Base-by-base conservation (phyloP, 2,888 invertebrate genomes). In the Cremastinae sp. region DNA sequence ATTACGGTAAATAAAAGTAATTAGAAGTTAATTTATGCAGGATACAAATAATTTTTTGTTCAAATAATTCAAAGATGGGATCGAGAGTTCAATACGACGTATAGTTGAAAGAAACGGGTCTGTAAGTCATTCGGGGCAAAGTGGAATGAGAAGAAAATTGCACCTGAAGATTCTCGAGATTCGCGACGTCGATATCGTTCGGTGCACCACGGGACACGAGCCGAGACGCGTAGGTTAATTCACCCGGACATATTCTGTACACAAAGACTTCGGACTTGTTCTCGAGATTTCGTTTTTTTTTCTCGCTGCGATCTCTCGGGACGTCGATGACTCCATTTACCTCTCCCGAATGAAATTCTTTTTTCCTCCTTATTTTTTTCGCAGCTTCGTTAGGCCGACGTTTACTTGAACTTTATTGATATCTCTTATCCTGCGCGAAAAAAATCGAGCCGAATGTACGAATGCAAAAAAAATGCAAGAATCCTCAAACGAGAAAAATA, bases 61-160 rank as follows among this genome's bases (percentile, higher is more conserved):
- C 81, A 66, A 84, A 79, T 86, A 86, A 88, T 84, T 81, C 3
- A 14, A 5, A 34, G 10, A 49, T 3, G 22, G 86, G 84, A 83
- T 82, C 82, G 82, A 82, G 58, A 58, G 20, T 69, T 58, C 58
- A 18, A 81, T 43, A 84, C 87, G 86, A 88, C n/a, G n/a, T 88
- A 83, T 85, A 87, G 86, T 87, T 84, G 83, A 87, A 81, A 80
- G 82, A 79, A 84, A 83, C 86, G 81, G 82, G 84, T 84, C 83
- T 81, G 85, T 85, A 84, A 81, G 84, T 87, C 86, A 86, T 87
- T 84, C 84, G 81, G 28, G 28, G 81, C 56, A 43, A 49, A 20
- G 66, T 41, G 51, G 36, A 62, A 72, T 58, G 68, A 75, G 70
- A 38, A 68, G 43, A 16, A 59, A 69, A 74, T 80, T 82, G 83